Evolutionary conservation across 1,140 invertebrate genomes (phyloP).

Genomic region (Ips nitidus): DNA sequence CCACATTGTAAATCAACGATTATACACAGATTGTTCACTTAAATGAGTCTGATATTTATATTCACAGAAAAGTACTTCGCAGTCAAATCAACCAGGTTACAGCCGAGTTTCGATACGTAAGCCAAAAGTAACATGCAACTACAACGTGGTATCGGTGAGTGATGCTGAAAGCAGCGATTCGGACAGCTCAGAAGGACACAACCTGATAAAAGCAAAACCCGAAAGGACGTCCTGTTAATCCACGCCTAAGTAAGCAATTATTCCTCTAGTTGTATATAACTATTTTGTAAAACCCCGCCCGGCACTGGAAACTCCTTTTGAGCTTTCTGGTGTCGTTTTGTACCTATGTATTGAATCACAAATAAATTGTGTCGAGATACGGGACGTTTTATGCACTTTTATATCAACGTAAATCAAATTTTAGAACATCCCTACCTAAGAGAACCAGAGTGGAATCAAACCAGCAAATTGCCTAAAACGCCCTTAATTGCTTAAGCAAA

Average conservation of each 20-base stretch:
- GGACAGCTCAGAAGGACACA: constrained; percentile 49
- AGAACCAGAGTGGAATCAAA: background rate
- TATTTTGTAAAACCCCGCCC: constrained; percentile 38
- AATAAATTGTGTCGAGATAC: constrained; percentile 23
- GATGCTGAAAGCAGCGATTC: constrained; percentile 50
- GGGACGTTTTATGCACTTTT: constrained; percentile 25
- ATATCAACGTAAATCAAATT: background rate
- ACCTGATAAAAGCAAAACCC: constrained; percentile 45
- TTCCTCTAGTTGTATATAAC: constrained; percentile 34
- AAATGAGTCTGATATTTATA: constrained; percentile 17
- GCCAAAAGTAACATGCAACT: constrained; percentile 53
- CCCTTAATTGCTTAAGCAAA: constrained; percentile 30
- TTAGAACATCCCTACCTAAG: background rate
- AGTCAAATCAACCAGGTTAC: constrained; percentile 45
- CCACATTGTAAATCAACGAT: no score
- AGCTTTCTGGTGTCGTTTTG: constrained; percentile 38
- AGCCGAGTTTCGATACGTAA: constrained; percentile 52
- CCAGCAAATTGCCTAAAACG: constrained; percentile 9
- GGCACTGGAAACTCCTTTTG: constrained; percentile 41
- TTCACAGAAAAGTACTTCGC: constrained; percentile 48
- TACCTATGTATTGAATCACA: constrained; percentile 34
- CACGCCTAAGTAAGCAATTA: constrained; percentile 19
- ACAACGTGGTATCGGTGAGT: constrained; percentile 52
- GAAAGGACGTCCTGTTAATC: constrained; percentile 47
- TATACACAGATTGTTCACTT: background rate